Evolutionary conservation across 2,797 vertebrate genomes (phyloP).

Genomic region (Chloroceryle inda): DNA sequence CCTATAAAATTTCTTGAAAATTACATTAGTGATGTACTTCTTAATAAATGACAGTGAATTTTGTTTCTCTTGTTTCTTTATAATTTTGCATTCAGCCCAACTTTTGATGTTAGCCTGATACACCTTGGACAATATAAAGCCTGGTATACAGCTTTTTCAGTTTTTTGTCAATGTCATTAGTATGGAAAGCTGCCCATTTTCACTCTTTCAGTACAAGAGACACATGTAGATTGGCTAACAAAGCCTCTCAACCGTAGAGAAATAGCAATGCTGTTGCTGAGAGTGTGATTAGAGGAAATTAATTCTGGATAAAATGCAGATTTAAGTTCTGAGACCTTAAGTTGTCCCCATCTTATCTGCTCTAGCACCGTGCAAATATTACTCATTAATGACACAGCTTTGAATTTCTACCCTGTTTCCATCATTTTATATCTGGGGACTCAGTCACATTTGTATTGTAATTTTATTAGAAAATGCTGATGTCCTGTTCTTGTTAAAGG

Average conservation of each 20-base stretch:
- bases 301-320: constrained; percentile 39
- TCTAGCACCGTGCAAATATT: not conserved
- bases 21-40: not conserved
- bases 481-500: constrained; percentile 20
- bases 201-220: not conserved
- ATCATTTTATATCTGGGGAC: not conserved
- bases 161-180: not conserved
- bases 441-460: not conserved
- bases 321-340: not conserved
- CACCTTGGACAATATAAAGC: not conserved
- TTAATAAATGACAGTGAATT: not conserved
- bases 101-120: not conserved
- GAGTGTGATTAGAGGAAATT: constrained; percentile 57
- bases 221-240: not conserved
- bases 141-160: not conserved
- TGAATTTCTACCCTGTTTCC: not conserved
- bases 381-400: not conserved
- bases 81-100: not conserved
- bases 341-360: not conserved
- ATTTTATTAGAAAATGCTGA: constrained; percentile 19
- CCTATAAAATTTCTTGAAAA: not conserved
- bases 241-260: not conserved
- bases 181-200: not conserved
- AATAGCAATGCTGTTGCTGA: not conserved
- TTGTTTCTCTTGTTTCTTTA: not conserved